Base-by-base conservation (phyloP, 37 sponge, comb jelly and placozoan genomes). In the Chondrilla cf. caribensis region DNA sequence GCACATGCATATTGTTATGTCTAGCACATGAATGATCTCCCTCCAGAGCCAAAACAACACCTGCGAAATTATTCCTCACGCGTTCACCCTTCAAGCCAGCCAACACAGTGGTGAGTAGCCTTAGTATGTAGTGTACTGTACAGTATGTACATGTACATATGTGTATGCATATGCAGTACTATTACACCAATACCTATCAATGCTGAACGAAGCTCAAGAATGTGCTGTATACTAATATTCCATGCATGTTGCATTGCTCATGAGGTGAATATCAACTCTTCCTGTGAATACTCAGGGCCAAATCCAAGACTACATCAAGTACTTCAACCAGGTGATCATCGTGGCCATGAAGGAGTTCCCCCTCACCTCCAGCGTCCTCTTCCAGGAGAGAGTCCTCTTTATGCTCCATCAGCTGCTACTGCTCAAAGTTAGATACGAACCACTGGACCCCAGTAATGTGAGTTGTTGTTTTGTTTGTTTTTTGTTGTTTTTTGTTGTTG, bases 261-360 rank as follows among this genome's bases (percentile, higher is more conserved):
- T 14, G 51, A 47, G 51, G 51, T 47, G 51, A n/a, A 47, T 47
- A 47, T 47, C 51, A 14, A 6, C 51, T 47, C 51, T 47, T 6
- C 51, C 11, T 11, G 51, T 11, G 51, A 14, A 38, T 29, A 14
- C 59, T 7, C 86, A 93, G 94, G 83, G 86, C 6, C 71, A 84
- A 9, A 85, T 93, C 47, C 87, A 87, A 58, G 87, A 93, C 60
- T 90, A 88, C 58, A 84, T 93, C 38, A 66, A 72, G 24, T 76
- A 89, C 82, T 94, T 94, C 82, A 91, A 94, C 73, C 95, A 91
- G 14, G 81, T 94, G 42, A 88, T 94, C 2, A 77, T 94, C 26
- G 41, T 59, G 17, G 80, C 91, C 19, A 59, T 94, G 82, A 57
- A 54, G 33, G 54, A 67, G 60, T 94, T 90, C 82, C 31, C 87